Conservation (phyloP, 30 jellyfish, hydroid and myxozoan genomes). For the Mastigias papua region DNA sequence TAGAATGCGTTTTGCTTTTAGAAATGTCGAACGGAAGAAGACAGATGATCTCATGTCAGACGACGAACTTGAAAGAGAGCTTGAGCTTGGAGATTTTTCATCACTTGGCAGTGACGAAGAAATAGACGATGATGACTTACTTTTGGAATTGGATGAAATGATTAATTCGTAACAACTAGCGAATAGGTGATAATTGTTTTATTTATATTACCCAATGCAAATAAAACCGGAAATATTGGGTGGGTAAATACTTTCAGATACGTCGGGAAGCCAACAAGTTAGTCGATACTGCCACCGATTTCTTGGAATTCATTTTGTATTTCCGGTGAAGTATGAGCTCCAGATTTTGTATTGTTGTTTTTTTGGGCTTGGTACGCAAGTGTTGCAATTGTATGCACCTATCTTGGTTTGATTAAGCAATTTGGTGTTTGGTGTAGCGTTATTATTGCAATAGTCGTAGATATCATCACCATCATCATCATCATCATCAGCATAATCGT, state of each 20-base stretch:
- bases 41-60: slow-evolving; percentile 82
- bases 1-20: slow-evolving; percentile 13
- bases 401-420: too few relatives aligned
- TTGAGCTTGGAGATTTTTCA: slow-evolving; percentile 75
- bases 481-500: too few relatives aligned
- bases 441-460: not conserved
- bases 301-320: not conserved
- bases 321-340: not conserved
- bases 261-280: not conserved
- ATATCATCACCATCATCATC: not conserved
- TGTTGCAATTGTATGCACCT: too few relatives aligned
- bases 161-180: slow-evolving; percentile 56
- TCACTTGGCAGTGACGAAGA: slow-evolving; percentile 72
- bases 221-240: not conserved
- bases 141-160: slow-evolving; percentile 86
- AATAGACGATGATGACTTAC: slow-evolving; percentile 87
- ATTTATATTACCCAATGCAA: not conserved
- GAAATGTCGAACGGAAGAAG: slow-evolving; percentile 79
- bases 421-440: too few relatives aligned
- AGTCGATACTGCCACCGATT: not conserved
- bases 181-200: not conserved
- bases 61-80: slow-evolving; percentile 89
- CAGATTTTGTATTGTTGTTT: not conserved
- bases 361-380: too few relatives aligned
- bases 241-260: not conserved